Base-by-base conservation (phyloP, 2,797 vertebrate genomes). In the Argyrosomus regius region DNA sequence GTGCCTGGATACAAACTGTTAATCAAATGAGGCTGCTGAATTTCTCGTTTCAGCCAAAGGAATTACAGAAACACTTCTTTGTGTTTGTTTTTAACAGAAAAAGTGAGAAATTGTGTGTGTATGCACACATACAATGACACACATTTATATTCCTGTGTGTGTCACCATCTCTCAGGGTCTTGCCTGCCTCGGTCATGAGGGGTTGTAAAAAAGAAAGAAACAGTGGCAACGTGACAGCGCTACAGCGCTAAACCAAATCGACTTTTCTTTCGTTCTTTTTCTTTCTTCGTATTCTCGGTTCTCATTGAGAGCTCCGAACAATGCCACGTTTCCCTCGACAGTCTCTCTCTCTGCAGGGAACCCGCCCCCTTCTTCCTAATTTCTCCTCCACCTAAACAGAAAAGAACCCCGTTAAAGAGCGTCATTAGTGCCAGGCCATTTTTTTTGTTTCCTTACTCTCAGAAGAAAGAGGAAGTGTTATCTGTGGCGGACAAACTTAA, bases 401-500 rank as follows among this genome's bases (percentile, higher is more conserved):
- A 96, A 95, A 92, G 92, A 94, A 86, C 87, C 86, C 90, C 70
- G 90, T 94, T 95, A 94, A 95, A 94, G 91, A 94, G 89, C 89
- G 89, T 92, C 93, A 95, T 94, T 95, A 95, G 93, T 93, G 94
- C 94, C 94, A 94, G 93, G 92, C 76, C 79, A 35, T 80, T 86
- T 90, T 39, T 84, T 86, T 86, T 87, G 81, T 88, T 89, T 86
- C 81, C 93, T 78, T 94, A 93, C 92, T 94, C 94, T 95, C 94
- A 49, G 87, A 95, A 95, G 95, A 95, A 95, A 95, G 93, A 86
- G 93, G 92, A 95, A 95, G 94, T 95, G 95, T 95, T 96, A 96
- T 96, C 95, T 96, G 95, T 95, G 92, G 93, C 91, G 89, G 94
- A 95, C 95, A 96, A 96, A 96, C 95, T 96, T 96, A 95, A 96